These are phyloP conservation scores for Cephalopachus bancanus DNA, from an alignment of 2,797 vertebrate species.

Conservation along the genomic window DNA sequence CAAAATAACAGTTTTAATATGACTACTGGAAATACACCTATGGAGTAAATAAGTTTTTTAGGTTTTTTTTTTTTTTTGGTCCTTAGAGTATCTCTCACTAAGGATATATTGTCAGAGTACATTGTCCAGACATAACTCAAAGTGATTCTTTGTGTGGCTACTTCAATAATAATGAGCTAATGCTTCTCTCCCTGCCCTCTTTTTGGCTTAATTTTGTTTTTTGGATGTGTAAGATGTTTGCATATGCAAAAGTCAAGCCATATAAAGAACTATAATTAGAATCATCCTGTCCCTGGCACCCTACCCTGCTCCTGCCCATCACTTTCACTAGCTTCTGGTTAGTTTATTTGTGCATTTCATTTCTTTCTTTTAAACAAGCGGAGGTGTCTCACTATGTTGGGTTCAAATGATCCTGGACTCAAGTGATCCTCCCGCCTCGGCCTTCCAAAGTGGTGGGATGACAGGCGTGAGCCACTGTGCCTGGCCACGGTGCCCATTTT, in stretches of 20 bases:
- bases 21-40: background rate
- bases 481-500: no score
- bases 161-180: background rate
- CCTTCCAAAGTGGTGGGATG: no score
- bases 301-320: background rate
- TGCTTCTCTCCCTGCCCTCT: background rate
- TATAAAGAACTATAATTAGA: background rate
- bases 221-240: background rate
- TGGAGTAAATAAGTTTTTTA: background rate
- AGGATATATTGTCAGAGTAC: background rate
- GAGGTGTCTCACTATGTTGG: no score
- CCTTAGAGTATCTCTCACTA: background rate
- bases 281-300: no score
- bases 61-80: background rate
- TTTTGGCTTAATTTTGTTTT: slow-evolving; percentile 14
- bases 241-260: background rate
- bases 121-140: background rate
- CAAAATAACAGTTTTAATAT: background rate
- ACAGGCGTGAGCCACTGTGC: no score
- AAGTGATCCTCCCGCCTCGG: no score
- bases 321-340: background rate
- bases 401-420: no score
- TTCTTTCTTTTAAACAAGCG: no score
- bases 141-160: background rate
- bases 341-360: no score